A percentile compares a stretch with the other conserved stretches of the same genome.
phyloP scores from a whole-genome alignment of 2,797 vertebrate species.

The Morelia viridis region DNA sequence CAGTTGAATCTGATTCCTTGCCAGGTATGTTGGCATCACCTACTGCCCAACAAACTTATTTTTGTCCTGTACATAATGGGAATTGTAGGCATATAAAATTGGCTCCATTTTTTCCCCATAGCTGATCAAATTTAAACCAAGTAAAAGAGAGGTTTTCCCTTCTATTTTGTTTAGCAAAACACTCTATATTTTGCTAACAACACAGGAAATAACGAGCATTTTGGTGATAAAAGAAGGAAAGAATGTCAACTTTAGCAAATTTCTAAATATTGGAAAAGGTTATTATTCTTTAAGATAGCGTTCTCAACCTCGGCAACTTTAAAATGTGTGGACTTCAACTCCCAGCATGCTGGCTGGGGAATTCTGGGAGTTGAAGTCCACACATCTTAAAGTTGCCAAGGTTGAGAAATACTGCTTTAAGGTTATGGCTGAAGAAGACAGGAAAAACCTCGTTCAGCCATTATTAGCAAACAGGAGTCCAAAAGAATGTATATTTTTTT shows the following conservation, averaged over 20 bases:
- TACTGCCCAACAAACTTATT: neutral
- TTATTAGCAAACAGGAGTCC: neutral
- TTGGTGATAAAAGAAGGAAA: constrained; percentile 14
- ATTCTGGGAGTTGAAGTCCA: too few relatives aligned
- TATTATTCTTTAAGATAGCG: neutral
- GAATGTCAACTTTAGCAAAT: neutral
- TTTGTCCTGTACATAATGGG: neutral
- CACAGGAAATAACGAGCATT: neutral
- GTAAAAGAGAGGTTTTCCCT: neutral
- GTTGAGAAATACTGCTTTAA: neutral
- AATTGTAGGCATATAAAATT: neutral
- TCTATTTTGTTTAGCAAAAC: neutral
- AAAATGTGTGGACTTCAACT: neutral
- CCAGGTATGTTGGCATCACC: neutral
- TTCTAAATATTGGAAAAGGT: constrained; percentile 19
- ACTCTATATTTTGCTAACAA: neutral
- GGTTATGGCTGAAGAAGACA: neutral
- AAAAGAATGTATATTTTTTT: neutral
- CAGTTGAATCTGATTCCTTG: neutral
- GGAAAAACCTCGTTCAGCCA: neutral
- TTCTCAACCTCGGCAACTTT: neutral
- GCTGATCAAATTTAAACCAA: neutral
- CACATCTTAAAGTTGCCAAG: too few relatives aligned
- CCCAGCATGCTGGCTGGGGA: too few relatives aligned
- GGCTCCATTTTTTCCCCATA: neutral